phyloP scores from a whole-genome alignment of 2,888 invertebrate species.

The Cepaea hortensis region DNA sequence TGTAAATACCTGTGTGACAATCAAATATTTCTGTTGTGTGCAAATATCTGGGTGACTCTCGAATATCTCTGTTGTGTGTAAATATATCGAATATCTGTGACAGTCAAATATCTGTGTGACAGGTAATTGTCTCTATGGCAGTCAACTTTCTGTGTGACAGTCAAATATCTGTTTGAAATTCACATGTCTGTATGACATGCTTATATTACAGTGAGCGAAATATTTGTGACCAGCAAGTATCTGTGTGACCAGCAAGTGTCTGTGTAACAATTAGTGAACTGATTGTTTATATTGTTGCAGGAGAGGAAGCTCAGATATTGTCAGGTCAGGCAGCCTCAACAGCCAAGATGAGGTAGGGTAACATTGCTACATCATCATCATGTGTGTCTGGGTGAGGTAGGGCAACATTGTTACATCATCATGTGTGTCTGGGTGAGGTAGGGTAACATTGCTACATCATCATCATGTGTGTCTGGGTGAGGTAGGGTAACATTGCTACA shows the following conservation, averaged over 20 bases:
- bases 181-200: neutral
- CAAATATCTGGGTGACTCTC: no score
- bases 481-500: no score
- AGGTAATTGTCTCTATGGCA: no score
- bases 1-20: no score
- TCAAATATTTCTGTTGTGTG: no score
- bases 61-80: no score
- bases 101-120: no score
- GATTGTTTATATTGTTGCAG: slow-evolving; percentile 55
- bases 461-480: no score
- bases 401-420: neutral
- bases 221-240: neutral
- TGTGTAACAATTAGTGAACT: neutral
- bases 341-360: slow-evolving; percentile 75
- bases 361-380: neutral
- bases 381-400: neutral
- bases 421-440: no score
- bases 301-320: slow-evolving; percentile 74
- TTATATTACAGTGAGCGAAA: neutral
- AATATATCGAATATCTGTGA: no score
- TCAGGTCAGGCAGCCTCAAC: slow-evolving; percentile 86
- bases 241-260: neutral
- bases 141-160: no score
- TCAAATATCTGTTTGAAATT: neutral
- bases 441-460: no score